phyloP scores from a whole-genome alignment of 1,140 invertebrate species.

The Latrodectus geometricus region DNA sequence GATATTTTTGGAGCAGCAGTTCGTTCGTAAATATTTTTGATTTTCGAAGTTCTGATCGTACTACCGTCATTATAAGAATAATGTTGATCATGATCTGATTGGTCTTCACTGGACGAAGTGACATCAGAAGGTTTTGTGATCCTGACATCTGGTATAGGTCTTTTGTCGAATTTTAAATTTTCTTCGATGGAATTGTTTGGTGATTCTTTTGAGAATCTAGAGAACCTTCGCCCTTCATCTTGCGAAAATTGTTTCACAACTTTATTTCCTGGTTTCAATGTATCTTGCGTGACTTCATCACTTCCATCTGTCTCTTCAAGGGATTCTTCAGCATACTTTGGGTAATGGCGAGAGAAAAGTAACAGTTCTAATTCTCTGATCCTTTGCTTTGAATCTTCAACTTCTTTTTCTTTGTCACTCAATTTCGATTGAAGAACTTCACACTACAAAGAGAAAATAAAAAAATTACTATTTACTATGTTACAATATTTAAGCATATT shows the following conservation, averaged over 20 bases:
- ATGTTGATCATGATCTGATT: neutral
- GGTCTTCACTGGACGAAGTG: neutral
- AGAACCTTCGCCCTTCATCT: slow-evolving; percentile 31
- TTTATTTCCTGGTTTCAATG: neutral
- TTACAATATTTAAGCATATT: no score
- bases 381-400: slow-evolving; percentile 32
- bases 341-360: slow-evolving; percentile 1
- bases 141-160: slow-evolving; percentile 19
- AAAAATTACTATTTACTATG: neutral
- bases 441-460: slow-evolving; percentile 28
- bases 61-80: neutral
- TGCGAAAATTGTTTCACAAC: slow-evolving; percentile 47
- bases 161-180: no score
- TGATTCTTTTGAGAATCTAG: neutral
- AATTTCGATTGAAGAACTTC: slow-evolving; percentile 52
- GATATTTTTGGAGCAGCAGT: neutral
- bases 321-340: neutral
- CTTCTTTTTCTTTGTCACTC: slow-evolving; percentile 43
- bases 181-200: neutral
- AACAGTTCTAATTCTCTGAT: slow-evolving; percentile 48
- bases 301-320: neutral
- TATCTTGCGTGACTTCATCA: neutral
- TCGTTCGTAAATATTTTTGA: slow-evolving; percentile 25
- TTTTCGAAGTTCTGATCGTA: slow-evolving; percentile 40
- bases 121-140: slow-evolving; percentile 28